Evolutionary conservation across 2,113 vertebrate species (phyloP), one percentile per base, ranked within the genome.

Genomic region (Noctilio leporinus): DNA sequence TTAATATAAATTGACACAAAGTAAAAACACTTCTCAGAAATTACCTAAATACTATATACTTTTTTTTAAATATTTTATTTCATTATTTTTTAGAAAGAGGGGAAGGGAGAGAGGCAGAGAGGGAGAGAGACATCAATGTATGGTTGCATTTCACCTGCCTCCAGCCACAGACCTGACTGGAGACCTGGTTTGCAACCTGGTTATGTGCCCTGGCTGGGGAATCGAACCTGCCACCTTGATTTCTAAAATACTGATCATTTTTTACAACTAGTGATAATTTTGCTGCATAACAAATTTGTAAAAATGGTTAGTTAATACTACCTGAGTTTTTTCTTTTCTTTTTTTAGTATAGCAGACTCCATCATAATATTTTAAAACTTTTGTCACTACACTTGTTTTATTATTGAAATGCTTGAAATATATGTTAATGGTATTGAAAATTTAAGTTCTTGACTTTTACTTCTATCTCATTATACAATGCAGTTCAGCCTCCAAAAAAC

Each of bases 1-100:
- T 90, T 80, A 78, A 51, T n/a, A 93, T 28, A 65, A 57, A 73
- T 30, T 72, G 57, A 64, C 26, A 45, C 26, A 49, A 76, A 73
- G 15, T 76, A 92, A 92, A 90, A 85, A 87, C 87, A 83, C 47
- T 69, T 83, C 43, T 96, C 4, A 22, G 67, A 64, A 89, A 89
- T 30, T 73, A 91, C 64, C 62, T 76, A 82, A 91, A 83, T 89
- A 72, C 35, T 53, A 70, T 26, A 17, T 84, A 49, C 10, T 62
- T 95, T 55, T 53, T 93, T 89, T 89, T 62, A 55, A 40, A 84
- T 35, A 35, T n/a, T n/a, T n/a, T n/a, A n/a, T n/a, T 35, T 3
- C n/a, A 35, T 67, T 15, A n/a, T 3, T 69, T n/a, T n/a, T n/a
- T n/a, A n/a, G n/a, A n/a, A n/a, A n/a, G n/a, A n/a, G n/a, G n/a